These are phyloP conservation scores for Ctenochaetus hawaiiensis DNA, from an alignment of 2,797 vertebrate species.

Conservation along the genomic window DNA sequence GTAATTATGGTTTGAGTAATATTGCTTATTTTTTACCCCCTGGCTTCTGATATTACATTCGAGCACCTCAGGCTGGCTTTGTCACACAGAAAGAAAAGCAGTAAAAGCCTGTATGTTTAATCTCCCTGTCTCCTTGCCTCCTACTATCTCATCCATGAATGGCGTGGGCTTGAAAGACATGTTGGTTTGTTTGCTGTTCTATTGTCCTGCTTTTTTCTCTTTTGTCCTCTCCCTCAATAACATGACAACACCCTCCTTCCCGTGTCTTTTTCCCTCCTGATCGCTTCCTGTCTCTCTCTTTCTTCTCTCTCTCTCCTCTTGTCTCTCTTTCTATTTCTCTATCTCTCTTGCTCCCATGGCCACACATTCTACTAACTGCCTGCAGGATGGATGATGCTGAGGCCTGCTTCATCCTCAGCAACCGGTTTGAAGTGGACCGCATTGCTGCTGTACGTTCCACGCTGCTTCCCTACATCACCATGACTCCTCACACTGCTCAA, in stretches of 20 bases:
- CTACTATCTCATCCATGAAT: conserved; percentile 68
- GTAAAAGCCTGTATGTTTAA: conserved; percentile 57
- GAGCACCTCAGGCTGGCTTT: conserved; percentile 49
- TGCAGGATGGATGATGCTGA: conserved; percentile 91
- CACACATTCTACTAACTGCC: conserved; percentile 69
- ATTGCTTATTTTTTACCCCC: conserved; percentile 56
- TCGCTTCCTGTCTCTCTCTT: conserved; percentile 28
- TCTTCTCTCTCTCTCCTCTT: conserved; percentile 30
- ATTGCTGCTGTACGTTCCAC: conserved; percentile 88
- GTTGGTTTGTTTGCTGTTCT: conserved; percentile 72
- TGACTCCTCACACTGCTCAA: conserved; percentile 39
- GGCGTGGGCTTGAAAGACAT: conserved; percentile 71
- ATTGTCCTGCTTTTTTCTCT: conserved; percentile 71
- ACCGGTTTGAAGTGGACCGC: conserved; percentile 90
- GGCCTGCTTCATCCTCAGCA: conserved; percentile 92
- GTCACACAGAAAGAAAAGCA: conserved; percentile 55
- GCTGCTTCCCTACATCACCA: conserved; percentile 37
- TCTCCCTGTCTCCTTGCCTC: conserved; percentile 65
- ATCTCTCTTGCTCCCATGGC: conserved; percentile 45
- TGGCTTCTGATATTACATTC: conserved; percentile 44
- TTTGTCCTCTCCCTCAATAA: conserved; percentile 72
- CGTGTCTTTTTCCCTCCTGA: conserved; percentile 53
- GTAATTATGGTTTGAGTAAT: conserved; percentile 57
- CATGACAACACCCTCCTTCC: conserved; percentile 72
- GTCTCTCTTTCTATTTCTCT: conserved; percentile 23